Evolutionary conservation across 2,113 vertebrate genomes (phyloP).

Genomic region (Pyrgilauda ruficollis): DNA sequence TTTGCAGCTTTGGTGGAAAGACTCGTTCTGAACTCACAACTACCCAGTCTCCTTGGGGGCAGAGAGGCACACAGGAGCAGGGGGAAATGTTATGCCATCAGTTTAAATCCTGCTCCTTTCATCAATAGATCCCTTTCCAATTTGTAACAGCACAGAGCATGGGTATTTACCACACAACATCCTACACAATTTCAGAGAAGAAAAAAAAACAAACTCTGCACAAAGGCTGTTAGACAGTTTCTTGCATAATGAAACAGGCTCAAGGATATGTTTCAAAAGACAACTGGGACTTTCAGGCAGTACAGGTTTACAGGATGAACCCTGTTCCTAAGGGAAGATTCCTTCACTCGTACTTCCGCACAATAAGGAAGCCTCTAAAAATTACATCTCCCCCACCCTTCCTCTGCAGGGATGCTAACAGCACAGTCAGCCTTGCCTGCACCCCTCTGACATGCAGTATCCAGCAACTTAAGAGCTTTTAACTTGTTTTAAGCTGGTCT

Average conservation of each 20-base stretch:
- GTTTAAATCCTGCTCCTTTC: not conserved
- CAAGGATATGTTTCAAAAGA: slow-evolving; percentile 17
- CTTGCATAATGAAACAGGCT: slow-evolving; percentile 31
- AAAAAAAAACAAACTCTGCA: not conserved
- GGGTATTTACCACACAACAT: not conserved
- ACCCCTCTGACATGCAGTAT: not conserved
- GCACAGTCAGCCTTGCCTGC: not conserved
- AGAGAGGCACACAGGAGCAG: not conserved
- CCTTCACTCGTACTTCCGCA: not conserved
- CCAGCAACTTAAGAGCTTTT: not conserved
- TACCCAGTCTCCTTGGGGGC: not conserved
- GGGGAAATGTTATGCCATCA: not conserved
- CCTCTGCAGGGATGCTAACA: not conserved
- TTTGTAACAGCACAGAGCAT: not conserved
- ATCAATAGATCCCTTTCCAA: not conserved
- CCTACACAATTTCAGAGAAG: not conserved
- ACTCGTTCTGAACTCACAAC: not conserved
- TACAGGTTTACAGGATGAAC: slow-evolving; percentile 26
- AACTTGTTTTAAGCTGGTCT: not conserved
- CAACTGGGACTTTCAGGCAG: not conserved
- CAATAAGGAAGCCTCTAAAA: slow-evolving; percentile 39
- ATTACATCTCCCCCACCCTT: not conserved
- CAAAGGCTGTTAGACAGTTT: slow-evolving; percentile 1
- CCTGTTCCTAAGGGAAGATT: slow-evolving; percentile 17
- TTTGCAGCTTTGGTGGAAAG: not conserved